A percentile compares a stretch with the other conserved stretches of the same genome.
Evolutionary conservation across 2,888 invertebrate genomes (phyloP).

Genomic region (Bibio marci): DNA sequence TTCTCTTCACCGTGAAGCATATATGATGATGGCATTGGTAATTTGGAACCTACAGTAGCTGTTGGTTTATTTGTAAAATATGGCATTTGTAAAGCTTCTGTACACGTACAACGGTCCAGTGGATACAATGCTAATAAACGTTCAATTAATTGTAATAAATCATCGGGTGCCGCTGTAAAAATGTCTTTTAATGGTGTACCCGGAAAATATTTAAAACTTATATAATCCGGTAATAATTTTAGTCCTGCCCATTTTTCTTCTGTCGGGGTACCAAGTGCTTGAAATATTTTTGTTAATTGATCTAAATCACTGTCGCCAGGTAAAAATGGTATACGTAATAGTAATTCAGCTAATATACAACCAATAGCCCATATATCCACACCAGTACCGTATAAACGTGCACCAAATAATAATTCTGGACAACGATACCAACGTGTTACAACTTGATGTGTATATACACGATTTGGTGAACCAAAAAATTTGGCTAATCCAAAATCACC

Average conservation of each 20-base stretch:
- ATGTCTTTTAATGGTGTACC: constrained; percentile 76
- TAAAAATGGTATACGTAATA: constrained; percentile 80
- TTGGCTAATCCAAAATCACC: constrained; percentile 99
- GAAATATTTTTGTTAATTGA: constrained; percentile 89
- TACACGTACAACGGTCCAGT: constrained; percentile 59
- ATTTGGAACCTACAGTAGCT: constrained; percentile 64
- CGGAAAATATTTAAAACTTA: constrained; percentile 76
- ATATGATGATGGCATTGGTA: constrained; percentile 45
- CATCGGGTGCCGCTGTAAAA: constrained; percentile 89
- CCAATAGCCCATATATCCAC: constrained; percentile 99
- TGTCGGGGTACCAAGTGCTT: constrained; percentile 83
- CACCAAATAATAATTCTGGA: constrained; percentile 91
- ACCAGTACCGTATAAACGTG: constrained; percentile 84
- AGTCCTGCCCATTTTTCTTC: constrained; percentile 85
- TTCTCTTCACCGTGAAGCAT: not conserved
- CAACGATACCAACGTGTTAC: constrained; percentile 88
- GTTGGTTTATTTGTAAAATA: constrained; percentile 85
- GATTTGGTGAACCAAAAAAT: constrained; percentile 89
- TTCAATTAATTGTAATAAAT: constrained; percentile 66
- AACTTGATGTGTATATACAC: constrained; percentile 94
- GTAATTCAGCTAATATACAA: constrained; percentile 89
- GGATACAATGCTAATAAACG: constrained; percentile 70
- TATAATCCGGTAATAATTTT: constrained; percentile 69
- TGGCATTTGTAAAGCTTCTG: constrained; percentile 70
- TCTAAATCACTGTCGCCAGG: constrained; percentile 96